Conservation (phyloP, 1,140 invertebrate genomes). For the Drosophila kurseongensis region DNA sequence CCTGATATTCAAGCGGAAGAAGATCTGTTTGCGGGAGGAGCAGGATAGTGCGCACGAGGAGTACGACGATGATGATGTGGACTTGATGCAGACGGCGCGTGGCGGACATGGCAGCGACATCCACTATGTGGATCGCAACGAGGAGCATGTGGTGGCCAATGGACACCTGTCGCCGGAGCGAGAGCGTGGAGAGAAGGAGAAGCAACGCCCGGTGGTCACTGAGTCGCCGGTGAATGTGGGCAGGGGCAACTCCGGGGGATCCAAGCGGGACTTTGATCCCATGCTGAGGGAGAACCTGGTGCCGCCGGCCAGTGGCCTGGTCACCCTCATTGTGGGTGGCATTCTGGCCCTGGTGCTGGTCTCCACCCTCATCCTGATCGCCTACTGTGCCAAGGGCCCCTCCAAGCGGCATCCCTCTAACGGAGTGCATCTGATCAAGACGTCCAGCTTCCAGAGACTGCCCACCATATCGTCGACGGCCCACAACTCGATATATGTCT, state of each 20-base stretch:
- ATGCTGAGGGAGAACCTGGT: constrained; percentile 76
- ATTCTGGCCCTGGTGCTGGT: constrained; percentile 79
- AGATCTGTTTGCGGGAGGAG: constrained; percentile 88
- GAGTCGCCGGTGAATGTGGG: constrained; percentile 50
- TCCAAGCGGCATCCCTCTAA: constrained; percentile 78
- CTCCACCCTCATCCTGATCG: constrained; percentile 75
- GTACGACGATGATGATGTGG: constrained; percentile 68
- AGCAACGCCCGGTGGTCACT: constrained; percentile 36
- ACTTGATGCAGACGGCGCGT: constrained; percentile 56
- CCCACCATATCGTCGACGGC: constrained; percentile 79
- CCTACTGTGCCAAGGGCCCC: constrained; percentile 82
- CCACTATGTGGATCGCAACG: constrained; percentile 68
- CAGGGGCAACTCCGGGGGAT: constrained; percentile 40
- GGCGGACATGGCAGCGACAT: constrained; percentile 54
- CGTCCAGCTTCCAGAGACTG: constrained; percentile 82
- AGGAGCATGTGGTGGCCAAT: constrained; percentile 65
- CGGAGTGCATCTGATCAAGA: constrained; percentile 79
- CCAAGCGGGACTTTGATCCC: constrained; percentile 72
- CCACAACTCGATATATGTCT: constrained; percentile 83
- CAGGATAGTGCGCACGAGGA: constrained; percentile 73
- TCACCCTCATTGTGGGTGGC: constrained; percentile 78
- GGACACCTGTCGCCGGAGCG: constrained; percentile 42
- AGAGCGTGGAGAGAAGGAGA: constrained; percentile 25
- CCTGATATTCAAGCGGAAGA: constrained; percentile 92
- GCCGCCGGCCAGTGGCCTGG: constrained; percentile 70